Percentiles rank a stretch among this genome's conserved stretches.
Conservation (phyloP, 2,113 vertebrate genomes). For the Pollachius pollachius region DNA sequence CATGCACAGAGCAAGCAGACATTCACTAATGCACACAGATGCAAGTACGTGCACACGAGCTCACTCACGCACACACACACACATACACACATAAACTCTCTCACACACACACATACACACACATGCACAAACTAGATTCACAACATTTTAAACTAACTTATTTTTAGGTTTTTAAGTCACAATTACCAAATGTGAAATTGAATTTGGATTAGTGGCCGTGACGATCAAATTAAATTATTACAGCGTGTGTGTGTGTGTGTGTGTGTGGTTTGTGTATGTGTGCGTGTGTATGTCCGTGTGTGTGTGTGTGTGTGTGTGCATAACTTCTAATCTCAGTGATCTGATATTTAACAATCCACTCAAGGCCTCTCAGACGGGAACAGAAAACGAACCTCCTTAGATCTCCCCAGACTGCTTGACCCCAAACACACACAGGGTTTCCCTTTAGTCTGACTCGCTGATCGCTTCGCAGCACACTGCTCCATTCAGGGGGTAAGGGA, state of each 20-base stretch:
- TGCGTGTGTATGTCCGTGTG: neutral
- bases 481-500: no score
- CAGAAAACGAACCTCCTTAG: slow-evolving; percentile 33
- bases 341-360: slow-evolving; percentile 9
- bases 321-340: slow-evolving; percentile 17
- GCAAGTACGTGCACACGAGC: neutral
- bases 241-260: neutral
- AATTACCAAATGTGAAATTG: no score
- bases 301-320: neutral
- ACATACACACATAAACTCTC: slow-evolving; percentile 42
- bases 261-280: neutral
- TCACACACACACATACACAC: slow-evolving; percentile 28
- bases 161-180: no score
- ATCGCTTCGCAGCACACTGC: neutral
- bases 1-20: slow-evolving; percentile 23
- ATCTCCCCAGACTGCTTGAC: slow-evolving; percentile 33
- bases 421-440: slow-evolving; percentile 3
- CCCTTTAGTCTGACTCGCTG: neutral
- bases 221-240: neutral
- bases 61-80: slow-evolving; percentile 13
- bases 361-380: slow-evolving; percentile 41
- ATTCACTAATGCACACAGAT: neutral
- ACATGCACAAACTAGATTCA: neutral
- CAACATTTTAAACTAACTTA: neutral
- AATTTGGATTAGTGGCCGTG: no score